These are phyloP conservation scores for Panopea generosa DNA, from an alignment of 2,888 invertebrate genomes.

Conservation along the genomic window DNA sequence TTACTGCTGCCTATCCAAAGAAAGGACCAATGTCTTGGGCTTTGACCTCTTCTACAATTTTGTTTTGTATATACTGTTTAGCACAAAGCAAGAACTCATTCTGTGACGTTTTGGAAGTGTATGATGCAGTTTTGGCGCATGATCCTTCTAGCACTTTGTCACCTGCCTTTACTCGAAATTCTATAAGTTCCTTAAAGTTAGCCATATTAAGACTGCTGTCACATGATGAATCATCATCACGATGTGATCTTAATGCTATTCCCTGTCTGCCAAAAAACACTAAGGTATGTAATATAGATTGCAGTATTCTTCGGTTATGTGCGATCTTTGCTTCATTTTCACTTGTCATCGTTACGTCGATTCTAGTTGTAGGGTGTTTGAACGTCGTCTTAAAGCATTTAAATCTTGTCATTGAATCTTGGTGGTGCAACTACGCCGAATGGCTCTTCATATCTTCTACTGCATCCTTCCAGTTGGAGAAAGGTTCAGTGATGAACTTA, in stretches of 20 bases:
- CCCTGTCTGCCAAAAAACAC: conserved; percentile 13
- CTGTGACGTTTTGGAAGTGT: conserved; percentile 28
- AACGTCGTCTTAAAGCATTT: conserved; percentile 25
- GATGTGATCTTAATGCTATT: conserved; percentile 12
- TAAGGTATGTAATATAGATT: conserved; percentile 25
- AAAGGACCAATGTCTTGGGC: conserved; percentile 19
- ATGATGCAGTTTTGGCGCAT: conserved; percentile 25
- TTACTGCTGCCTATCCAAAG: conserved; percentile 5
- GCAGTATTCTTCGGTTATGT: not conserved
- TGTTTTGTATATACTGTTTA: conserved; percentile 14
- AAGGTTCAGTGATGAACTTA: conserved; percentile 27
- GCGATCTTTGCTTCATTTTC: conserved; percentile 9
- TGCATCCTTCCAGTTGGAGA: conserved; percentile 50
- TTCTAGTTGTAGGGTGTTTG: conserved; percentile 17
- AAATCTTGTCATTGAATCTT: conserved; percentile 25
- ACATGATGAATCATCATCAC: conserved; percentile 4
- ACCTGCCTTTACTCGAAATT: conserved; percentile 6
- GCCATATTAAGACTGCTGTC: not conserved
- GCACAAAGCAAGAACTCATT: not conserved
- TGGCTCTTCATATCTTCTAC: conserved; percentile 33
- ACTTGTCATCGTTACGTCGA: conserved; percentile 13
- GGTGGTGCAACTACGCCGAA: conserved; percentile 16
- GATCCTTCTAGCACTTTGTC: not conserved
- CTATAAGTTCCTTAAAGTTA: conserved; percentile 16
- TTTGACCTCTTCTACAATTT: conserved; percentile 30